A percentile compares a stretch with the other conserved stretches of the same genome.
Evolutionary conservation across 92 coral and sea anemone species (phyloP).

Genomic region (Epizoanthus ramosus): DNA sequence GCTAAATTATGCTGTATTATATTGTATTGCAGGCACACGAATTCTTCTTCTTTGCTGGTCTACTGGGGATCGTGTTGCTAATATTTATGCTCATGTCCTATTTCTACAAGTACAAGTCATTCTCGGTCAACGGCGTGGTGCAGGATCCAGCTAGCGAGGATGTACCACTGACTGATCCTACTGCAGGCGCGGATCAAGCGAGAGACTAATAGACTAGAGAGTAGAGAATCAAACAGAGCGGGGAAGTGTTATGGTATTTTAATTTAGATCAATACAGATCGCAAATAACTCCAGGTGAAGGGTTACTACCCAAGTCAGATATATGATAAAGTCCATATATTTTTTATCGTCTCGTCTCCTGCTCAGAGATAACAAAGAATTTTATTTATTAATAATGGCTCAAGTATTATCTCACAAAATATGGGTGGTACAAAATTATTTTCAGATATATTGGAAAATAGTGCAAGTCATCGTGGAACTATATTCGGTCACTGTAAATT

Average conservation of each 20-base stretch:
- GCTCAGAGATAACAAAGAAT: not conserved
- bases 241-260: not conserved
- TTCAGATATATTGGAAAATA: not conserved
- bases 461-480: too few relatives aligned
- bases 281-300: too few relatives aligned
- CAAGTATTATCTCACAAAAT: not conserved
- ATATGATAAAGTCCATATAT: not conserved
- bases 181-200: constrained; percentile 3
- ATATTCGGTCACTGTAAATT: too few relatives aligned
- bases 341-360: not conserved
- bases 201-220: not conserved
- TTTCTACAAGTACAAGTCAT: constrained; percentile 85
- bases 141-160: constrained; percentile 47
- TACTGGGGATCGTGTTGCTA: constrained; percentile 71
- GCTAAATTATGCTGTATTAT: not conserved
- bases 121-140: constrained; percentile 68
- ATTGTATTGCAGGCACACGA: constrained; percentile 76
- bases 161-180: constrained; percentile 45
- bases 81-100: constrained; percentile 86
- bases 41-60: constrained; percentile 97
- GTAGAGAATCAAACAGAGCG: not conserved
- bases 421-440: constrained; percentile 1
- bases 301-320: not conserved
- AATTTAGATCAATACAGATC: too few relatives aligned
- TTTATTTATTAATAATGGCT: not conserved